Percentiles rank a stretch among this genome's conserved stretches.
Evolutionary conservation across 2,888 invertebrate genomes (phyloP).

Genomic region (Oscheius myriophilus): DNA sequence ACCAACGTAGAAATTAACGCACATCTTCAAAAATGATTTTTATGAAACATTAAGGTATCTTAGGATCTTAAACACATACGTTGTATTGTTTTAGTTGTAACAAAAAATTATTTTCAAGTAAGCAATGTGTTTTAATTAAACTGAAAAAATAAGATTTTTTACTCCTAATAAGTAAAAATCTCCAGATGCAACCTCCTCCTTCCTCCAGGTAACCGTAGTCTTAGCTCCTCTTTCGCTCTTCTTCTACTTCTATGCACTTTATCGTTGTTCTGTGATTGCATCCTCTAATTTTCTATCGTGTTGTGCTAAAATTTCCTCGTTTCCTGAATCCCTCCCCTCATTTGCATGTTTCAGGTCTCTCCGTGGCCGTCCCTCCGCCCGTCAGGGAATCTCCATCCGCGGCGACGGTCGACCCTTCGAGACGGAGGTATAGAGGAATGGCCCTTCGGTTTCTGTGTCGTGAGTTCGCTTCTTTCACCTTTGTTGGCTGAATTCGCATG

Average conservation of each 20-base stretch:
- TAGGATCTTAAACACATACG: too few species aligned
- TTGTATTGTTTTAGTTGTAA: too few species aligned
- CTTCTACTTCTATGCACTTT: conserved; percentile 4
- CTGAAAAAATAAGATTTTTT: not conserved
- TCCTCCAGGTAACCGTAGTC: too few species aligned
- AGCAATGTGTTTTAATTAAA: too few species aligned
- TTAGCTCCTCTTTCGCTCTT: not conserved
- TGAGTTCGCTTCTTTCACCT: conserved; percentile 18
- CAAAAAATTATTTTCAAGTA: too few species aligned
- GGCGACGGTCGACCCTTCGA: conserved; percentile 34
- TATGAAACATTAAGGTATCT: too few species aligned
- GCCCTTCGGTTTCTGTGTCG: conserved; percentile 12
- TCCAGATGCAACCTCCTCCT: not conserved
- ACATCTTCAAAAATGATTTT: too few species aligned
- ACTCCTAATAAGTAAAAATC: not conserved
- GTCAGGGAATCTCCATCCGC: conserved; percentile 39
- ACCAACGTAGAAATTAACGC: too few species aligned
- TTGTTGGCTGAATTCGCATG: not conserved
- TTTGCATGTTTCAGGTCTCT: conserved; percentile 22
- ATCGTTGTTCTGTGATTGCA: conserved; percentile 7
- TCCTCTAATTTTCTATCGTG: too few species aligned
- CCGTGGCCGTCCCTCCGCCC: conserved; percentile 23
- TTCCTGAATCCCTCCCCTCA: too few species aligned
- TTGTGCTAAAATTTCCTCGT: too few species aligned
- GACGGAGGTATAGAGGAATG: conserved; percentile 34